Evolutionary conservation across 2,113 vertebrate species (phyloP), one percentile per base, ranked within the genome.

Genomic region (Todiramphus saurophagus): DNA sequence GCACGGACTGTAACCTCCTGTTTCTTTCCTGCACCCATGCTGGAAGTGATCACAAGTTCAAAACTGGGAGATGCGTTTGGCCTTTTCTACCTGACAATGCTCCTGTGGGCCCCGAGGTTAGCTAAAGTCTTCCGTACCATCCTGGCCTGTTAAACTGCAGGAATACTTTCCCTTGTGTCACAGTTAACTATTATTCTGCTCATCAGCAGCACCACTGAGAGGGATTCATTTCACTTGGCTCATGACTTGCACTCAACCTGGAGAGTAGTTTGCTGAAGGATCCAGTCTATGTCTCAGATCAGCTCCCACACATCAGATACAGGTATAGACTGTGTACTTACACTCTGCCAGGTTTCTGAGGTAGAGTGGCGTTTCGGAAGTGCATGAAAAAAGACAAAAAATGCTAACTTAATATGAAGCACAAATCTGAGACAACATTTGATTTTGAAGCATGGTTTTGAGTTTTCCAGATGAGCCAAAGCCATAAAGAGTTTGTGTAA

Each of bases 1-100:
- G 28, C 62, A 50, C 0, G 0, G 89, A 19, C 44, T 31, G 18
- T 23, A 64, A 51, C 8, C 1, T 6, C 13, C 41, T 51, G 8
- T 39, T 70, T 56, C 55, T 68, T 72, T 48, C 39, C 66, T 58
- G 41, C 28, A 69, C 19, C 19, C 31, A 37, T 66, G 43, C 17
- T 46, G 41, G 31, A 78, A 19, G 33, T 0, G 16, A 62, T 50
- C 9, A 16, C 0, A 9, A 85, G 14, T 58, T 83, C 59, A 83
- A 85, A 46, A 64, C 30, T 66, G n/a, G 27, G 56, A 92, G 58
- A 56, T 20, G 23, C 35, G 70, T 63, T 3, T 14, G 37, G 51
- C 33, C 72, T 83, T 83, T 81, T 31, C 64, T 44, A 56, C 37
- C 30, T 86, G 50, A 58, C 35, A 80, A 14, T 0, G 2, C 20